phyloP scores from a whole-genome alignment of 92 coral and sea anemone species.

The Diadumene lineata region DNA sequence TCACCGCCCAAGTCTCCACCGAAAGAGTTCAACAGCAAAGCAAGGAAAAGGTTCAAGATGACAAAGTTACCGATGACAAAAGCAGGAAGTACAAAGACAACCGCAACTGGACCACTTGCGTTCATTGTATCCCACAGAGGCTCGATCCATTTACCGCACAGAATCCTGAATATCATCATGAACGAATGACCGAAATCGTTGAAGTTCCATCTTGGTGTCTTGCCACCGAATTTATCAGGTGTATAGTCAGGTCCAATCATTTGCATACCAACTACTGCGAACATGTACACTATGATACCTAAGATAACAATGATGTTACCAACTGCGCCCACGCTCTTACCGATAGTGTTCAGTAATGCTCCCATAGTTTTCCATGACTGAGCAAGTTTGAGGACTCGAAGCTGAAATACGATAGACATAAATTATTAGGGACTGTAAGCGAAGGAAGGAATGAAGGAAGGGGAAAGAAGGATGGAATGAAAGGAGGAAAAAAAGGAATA shows the following conservation, averaged over 20 bases:
- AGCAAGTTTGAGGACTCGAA: slow-evolving; percentile 94
- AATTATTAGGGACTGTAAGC: not conserved
- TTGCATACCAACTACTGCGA: slow-evolving; percentile 99
- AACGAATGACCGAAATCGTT: slow-evolving; percentile 89
- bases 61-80: slow-evolving; percentile 95
- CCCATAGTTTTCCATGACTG: slow-evolving; percentile 99
- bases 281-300: slow-evolving; percentile 92
- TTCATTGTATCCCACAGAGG: slow-evolving; percentile 95
- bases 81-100: slow-evolving; percentile 81
- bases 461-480: not conserved
- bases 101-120: slow-evolving; percentile 60
- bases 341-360: slow-evolving; percentile 88
- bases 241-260: slow-evolving; percentile 59
- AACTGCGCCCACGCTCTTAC: slow-evolving; percentile 95
- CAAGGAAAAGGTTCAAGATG: slow-evolving; percentile 93
- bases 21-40: slow-evolving; percentile 92
- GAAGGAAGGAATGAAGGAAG: not conserved
- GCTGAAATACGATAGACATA: slow-evolving; percentile 41
- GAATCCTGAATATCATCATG: slow-evolving; percentile 95
- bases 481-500: not conserved
- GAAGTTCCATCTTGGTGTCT: slow-evolving; percentile 84
- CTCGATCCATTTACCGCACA: slow-evolving; percentile 99
- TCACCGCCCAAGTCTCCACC: slow-evolving; percentile 81
- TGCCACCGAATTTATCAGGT: slow-evolving; percentile 29
- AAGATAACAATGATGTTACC: slow-evolving; percentile 96